phyloP scores from a whole-genome alignment of 2,888 invertebrate genomes.

The Phalera bucephala region DNA sequence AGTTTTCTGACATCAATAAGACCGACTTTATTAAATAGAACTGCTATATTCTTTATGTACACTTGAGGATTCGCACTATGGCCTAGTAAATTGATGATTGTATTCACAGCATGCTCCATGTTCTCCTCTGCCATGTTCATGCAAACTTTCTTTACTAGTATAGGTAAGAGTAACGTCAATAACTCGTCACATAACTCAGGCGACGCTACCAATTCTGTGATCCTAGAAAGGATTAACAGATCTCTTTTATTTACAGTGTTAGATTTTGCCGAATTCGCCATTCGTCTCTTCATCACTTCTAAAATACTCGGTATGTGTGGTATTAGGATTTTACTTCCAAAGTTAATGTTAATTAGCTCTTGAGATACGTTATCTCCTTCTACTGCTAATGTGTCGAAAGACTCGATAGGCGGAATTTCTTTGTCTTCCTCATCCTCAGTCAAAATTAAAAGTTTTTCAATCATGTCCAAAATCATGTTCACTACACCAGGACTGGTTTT shows the following conservation, averaged over 20 bases:
- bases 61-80: conserved; percentile 85
- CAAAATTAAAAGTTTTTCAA: conserved; percentile 88
- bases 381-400: conserved; percentile 56
- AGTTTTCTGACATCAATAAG: conserved; percentile 87
- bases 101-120: conserved; percentile 87
- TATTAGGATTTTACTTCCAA: conserved; percentile 88
- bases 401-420: conserved; percentile 59
- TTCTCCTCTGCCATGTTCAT: conserved; percentile 86
- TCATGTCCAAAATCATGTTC: conserved; percentile 87
- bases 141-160: conserved; percentile 85
- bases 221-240: conserved; percentile 87
- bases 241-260: conserved; percentile 87
- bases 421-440: conserved; percentile 83
- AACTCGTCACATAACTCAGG: conserved; percentile 87
- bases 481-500: conserved; percentile 87
- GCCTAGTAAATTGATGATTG: conserved; percentile 88
- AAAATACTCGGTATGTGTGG: conserved; percentile 89
- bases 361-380: conserved; percentile 22
- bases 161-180: conserved; percentile 87
- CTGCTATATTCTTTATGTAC: conserved; percentile 87
- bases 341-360: conserved; percentile 81
- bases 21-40: conserved; percentile 87
- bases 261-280: conserved; percentile 82
- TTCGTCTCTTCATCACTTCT: conserved; percentile 85
- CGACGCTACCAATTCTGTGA: conserved; percentile 89